A percentile compares a stretch with the other conserved stretches of the same genome.
Conservation (phyloP, 2,797 vertebrate species). For the Leucoraja ocellata region DNA sequence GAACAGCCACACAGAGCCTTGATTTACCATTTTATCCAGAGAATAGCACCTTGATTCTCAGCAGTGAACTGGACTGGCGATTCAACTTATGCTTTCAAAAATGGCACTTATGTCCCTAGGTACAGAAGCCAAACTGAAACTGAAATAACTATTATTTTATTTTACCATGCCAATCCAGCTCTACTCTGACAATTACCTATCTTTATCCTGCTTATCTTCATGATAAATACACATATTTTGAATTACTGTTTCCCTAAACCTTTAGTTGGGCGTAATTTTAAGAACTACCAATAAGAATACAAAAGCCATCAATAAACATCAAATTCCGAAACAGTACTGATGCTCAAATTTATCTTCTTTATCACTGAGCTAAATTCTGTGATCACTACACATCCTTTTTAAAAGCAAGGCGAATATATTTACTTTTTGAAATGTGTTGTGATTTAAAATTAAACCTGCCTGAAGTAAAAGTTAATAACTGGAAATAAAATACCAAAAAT, state of each 20-base stretch:
- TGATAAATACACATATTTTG: background rate
- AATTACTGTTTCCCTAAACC: background rate
- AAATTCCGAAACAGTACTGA: background rate
- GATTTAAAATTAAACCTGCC: background rate
- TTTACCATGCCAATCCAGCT: background rate
- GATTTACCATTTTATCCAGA: background rate
- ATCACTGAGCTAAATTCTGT: background rate
- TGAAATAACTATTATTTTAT: background rate
- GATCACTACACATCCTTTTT: background rate
- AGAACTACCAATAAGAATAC: background rate
- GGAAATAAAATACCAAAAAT: background rate
- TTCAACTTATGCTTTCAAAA: background rate
- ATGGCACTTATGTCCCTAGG: background rate
- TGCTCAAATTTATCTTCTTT: background rate
- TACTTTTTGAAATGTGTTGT: background rate
- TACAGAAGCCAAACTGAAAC: background rate
- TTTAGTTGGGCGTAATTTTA: background rate
- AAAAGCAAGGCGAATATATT: background rate
- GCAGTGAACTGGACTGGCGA: background rate
- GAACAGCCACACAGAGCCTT: background rate
- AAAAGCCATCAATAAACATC: no score
- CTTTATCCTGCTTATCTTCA: background rate
- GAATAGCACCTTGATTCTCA: background rate
- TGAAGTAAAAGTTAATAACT: background rate
- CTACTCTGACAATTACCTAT: background rate